A percentile compares a stretch with the other conserved stretches of the same genome.
phyloP scores from a whole-genome alignment of 2,888 invertebrate species.

The Nymphalis polychloros region DNA sequence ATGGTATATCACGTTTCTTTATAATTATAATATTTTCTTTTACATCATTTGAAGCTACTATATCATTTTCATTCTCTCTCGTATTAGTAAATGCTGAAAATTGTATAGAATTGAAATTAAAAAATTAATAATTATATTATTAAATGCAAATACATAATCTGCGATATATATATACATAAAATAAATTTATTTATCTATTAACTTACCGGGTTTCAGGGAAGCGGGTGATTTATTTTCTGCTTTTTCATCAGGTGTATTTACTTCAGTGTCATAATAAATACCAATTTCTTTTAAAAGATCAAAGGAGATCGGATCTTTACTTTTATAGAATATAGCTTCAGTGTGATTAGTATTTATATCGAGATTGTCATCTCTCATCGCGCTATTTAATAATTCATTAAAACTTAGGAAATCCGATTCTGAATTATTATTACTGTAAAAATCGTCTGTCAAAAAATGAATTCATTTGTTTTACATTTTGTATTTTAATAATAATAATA shows the following conservation, averaged over 20 bases:
- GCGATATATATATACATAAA: no score
- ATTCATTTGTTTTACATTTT: background rate
- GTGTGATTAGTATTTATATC: background rate
- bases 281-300: conserved; percentile 3
- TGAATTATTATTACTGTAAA: background rate
- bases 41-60: background rate
- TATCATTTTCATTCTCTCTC: background rate
- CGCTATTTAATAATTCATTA: background rate
- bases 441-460: background rate
- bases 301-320: background rate
- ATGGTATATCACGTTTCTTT: conserved; percentile 16
- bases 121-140: no score
- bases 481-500: background rate
- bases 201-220: no score
- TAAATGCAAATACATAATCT: no score
- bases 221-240: no score
- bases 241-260: background rate
- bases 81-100: background rate
- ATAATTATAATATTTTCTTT: background rate
- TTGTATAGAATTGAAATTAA: no score
- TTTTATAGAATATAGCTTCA: background rate
- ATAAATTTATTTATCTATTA: no score
- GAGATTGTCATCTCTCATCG: background rate
- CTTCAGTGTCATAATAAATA: background rate
- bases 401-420: background rate